A percentile compares a stretch with the other conserved stretches of the same genome.
Conservation (phyloP, 2,113 vertebrate species). For the Nyctereutes procyonoides region DNA sequence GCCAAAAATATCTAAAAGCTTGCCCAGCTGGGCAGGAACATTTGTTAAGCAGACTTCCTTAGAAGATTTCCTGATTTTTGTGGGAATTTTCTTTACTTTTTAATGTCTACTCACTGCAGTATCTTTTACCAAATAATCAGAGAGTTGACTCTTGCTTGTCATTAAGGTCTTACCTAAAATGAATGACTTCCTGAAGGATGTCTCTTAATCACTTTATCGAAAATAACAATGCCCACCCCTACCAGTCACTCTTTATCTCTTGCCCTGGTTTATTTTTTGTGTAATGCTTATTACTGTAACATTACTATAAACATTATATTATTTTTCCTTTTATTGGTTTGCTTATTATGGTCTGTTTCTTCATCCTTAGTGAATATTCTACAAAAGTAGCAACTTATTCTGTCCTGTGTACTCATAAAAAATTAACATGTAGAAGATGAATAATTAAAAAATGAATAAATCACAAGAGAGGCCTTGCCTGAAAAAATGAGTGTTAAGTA, state of each 20-base stretch:
- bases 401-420: neutral
- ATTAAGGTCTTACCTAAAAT: neutral
- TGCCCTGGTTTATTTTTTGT: neutral
- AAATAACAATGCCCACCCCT: neutral
- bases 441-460: neutral
- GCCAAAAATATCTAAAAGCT: constrained; percentile 41
- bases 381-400: neutral
- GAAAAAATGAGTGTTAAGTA: neutral
- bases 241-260: neutral
- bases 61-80: neutral
- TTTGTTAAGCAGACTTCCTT: constrained; percentile 4
- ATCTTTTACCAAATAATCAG: neutral
- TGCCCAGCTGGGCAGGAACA: neutral
- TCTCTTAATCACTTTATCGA: neutral
- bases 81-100: neutral
- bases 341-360: neutral
- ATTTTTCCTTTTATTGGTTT: neutral
- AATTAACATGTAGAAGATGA: neutral
- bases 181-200: neutral
- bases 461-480: neutral
- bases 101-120: neutral
- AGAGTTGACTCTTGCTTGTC: neutral
- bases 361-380: neutral
- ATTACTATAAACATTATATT: neutral
- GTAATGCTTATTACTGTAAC: neutral